Evolutionary conservation across 2,797 vertebrate species (phyloP).

Genomic region (Anniella stebbinsi): DNA sequence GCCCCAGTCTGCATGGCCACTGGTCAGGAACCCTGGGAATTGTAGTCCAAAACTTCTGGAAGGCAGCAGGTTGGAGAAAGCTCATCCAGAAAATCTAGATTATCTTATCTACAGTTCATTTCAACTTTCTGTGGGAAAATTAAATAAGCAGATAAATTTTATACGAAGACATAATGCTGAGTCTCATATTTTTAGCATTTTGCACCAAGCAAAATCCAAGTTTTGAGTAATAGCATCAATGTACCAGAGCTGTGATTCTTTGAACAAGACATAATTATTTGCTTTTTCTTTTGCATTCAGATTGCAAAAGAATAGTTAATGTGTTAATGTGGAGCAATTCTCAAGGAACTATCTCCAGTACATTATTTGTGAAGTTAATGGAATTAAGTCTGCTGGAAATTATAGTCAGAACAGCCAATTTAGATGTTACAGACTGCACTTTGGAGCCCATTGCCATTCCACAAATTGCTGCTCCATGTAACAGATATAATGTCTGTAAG

Average conservation of each 20-base stretch:
- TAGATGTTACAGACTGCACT: not conserved
- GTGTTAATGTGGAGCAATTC: not conserved
- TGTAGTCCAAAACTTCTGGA: too few relatives aligned
- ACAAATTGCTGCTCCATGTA: not conserved
- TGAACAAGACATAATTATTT: not conserved
- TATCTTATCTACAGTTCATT: not conserved
- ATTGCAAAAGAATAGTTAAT: too few relatives aligned
- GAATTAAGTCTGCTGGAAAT: not conserved
- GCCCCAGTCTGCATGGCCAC: too few relatives aligned
- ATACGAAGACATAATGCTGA: not conserved
- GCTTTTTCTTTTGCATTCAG: not conserved
- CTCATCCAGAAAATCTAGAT: not conserved
- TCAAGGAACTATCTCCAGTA: not conserved
- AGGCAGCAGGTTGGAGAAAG: too few relatives aligned
- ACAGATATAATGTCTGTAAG: not conserved
- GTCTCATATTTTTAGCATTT: constrained; percentile 7
- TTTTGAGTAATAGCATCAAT: not conserved
- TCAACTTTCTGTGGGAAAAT: not conserved
- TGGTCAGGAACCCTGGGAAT: too few relatives aligned
- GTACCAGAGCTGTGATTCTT: not conserved
- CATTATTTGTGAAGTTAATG: not conserved
- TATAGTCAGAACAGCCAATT: not conserved
- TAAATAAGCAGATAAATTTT: not conserved
- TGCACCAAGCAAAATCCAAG: not conserved
- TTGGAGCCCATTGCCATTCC: not conserved